Conservation (phyloP, 2,888 invertebrate species). For the Melipona beecheii region DNA sequence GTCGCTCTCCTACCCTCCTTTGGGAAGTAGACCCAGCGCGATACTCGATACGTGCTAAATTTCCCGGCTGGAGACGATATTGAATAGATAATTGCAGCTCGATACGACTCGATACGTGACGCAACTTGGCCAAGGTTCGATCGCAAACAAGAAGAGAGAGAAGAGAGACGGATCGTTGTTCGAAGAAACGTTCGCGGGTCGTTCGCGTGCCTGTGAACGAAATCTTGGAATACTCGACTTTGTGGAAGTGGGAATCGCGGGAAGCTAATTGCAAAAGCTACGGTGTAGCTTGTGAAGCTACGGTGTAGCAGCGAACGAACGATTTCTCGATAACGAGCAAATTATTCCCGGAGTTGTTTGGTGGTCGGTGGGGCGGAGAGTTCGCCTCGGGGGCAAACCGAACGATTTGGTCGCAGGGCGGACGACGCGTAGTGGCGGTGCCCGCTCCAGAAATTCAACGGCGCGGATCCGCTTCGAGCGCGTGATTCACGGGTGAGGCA, state of each 20-base stretch:
- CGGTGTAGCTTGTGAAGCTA: no score
- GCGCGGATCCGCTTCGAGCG: conserved; percentile 47
- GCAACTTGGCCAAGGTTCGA: no score
- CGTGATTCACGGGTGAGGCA: conserved; percentile 66
- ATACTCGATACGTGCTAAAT: background rate
- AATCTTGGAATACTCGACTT: no score
- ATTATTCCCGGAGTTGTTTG: conserved; percentile 8
- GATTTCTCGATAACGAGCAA: conserved; percentile 26
- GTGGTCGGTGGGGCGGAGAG: background rate
- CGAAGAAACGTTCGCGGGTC: no score
- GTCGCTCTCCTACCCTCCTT: background rate
- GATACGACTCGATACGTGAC: no score
- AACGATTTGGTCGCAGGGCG: conserved; percentile 7
- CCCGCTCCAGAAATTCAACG: conserved; percentile 42
- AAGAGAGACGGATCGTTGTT: no score
- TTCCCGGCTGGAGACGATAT: background rate
- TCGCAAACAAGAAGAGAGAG: no score
- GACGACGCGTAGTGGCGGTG: background rate
- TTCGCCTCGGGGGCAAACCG: no score
- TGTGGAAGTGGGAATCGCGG: background rate
- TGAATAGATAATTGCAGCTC: background rate
- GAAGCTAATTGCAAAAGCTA: conserved; percentile 11
- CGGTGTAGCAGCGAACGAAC: background rate
- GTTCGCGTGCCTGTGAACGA: no score
- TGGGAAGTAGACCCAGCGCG: background rate